Percentiles rank a stretch among this genome's conserved stretches.
Conservation (phyloP, 2,888 invertebrate species). For the Neoitamus cyanurus region DNA sequence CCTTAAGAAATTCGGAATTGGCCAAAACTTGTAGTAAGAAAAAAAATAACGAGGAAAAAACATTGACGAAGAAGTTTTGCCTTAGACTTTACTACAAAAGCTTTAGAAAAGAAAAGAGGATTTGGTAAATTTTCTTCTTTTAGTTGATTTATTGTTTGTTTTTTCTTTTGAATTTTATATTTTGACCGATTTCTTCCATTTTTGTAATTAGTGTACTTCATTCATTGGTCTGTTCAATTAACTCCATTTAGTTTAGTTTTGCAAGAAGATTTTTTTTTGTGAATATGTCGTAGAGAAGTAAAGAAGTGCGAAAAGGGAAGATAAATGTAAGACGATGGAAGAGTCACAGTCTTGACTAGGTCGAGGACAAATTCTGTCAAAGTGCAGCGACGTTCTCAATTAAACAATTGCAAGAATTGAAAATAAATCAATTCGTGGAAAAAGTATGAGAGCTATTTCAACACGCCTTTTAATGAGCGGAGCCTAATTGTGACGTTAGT, state of each 20-base stretch:
- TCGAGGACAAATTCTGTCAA: no score
- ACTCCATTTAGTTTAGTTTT: background rate
- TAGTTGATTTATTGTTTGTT: background rate
- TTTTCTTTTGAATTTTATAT: background rate
- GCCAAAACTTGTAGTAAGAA: background rate
- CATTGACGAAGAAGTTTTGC: background rate
- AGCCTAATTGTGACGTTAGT: no score
- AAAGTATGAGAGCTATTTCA: no score
- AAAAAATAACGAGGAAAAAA: background rate
- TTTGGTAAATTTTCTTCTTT: conserved; percentile 38
- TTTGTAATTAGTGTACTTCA: conserved; percentile 18
- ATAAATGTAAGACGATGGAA: background rate
- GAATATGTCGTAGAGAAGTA: background rate
- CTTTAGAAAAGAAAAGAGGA: conserved; percentile 66
- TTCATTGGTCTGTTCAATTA: background rate
- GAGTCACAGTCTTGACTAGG: no score
- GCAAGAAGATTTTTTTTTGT: background rate
- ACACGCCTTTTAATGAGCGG: no score
- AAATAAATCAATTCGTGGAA: no score
- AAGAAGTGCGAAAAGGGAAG: background rate
- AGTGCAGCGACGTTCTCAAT: no score
- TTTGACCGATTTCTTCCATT: conserved; percentile 12
- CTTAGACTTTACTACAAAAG: conserved; percentile 49
- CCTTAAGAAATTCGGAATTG: background rate
- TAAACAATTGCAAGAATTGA: no score